These are phyloP conservation scores for Drosophila nigrodunni DNA, from an alignment of 1,140 invertebrate species.

Conservation along the genomic window DNA sequence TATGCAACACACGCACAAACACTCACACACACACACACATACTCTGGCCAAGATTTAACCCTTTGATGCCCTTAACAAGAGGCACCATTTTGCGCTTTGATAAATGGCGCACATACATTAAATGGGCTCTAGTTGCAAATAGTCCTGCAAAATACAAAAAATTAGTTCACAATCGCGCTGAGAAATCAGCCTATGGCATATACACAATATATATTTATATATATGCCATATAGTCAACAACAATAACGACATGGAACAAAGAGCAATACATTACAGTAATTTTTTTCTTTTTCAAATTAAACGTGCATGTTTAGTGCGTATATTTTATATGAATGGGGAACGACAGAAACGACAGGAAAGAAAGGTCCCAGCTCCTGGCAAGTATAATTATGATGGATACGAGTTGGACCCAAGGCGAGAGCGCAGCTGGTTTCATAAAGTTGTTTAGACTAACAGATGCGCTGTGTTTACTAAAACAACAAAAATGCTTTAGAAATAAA, in stretches of 20 bases:
- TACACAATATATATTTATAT: background rate
- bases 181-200: conserved; percentile 53
- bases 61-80: conserved; percentile 60
- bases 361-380: conserved; percentile 15
- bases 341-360: conserved; percentile 27
- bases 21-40: conserved; percentile 5
- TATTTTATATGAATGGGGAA: conserved; percentile 65
- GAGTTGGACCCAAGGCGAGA: conserved; percentile 9
- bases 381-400: conserved; percentile 43
- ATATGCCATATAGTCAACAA: background rate
- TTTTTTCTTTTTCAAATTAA: conserved; percentile 63
- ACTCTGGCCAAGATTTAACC: conserved; percentile 51
- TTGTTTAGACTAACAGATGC: background rate
- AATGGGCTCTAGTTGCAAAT: conserved; percentile 42
- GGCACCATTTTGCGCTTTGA: conserved; percentile 71
- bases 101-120: conserved; percentile 72
- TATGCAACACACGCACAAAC: conserved; percentile 62
- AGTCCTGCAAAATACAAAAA: conserved; percentile 18
- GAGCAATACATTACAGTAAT: conserved; percentile 64
- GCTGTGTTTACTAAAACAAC: background rate
- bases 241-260: conserved; percentile 31
- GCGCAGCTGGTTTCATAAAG: too few relatives aligned
- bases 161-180: conserved; percentile 23
- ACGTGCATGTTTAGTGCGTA: conserved; percentile 75
- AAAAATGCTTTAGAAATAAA: background rate